A percentile compares a stretch with the other conserved stretches of the same genome.
Conservation (phyloP, 2,888 invertebrate species). For the Dolomedes plantarius region DNA sequence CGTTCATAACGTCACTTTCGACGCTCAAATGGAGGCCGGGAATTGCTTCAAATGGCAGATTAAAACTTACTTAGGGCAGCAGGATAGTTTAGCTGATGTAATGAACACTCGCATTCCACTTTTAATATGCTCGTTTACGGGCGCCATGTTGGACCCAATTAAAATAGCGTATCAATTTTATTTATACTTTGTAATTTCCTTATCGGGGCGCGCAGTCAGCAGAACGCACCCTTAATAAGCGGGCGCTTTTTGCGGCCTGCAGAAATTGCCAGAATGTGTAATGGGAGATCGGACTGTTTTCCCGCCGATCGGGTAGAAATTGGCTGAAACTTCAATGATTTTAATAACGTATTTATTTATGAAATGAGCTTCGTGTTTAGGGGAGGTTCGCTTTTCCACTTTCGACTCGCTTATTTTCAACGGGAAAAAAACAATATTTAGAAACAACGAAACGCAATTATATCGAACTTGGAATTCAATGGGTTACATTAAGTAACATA, state of each 20-base stretch:
- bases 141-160: conserved; percentile 68
- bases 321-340: not conserved
- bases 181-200: conserved; percentile 71
- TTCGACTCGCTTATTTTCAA: too few species aligned
- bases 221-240: conserved; percentile 29
- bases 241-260: conserved; percentile 6
- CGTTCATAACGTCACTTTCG: conserved; percentile 70
- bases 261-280: conserved; percentile 9
- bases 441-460: too few species aligned
- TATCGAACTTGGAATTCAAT: too few species aligned
- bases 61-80: conserved; percentile 72
- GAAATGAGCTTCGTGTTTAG: too few species aligned
- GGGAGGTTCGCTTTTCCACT: too few species aligned
- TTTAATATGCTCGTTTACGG: conserved; percentile 71
- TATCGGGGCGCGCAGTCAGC: conserved; percentile 68
- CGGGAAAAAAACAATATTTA: too few species aligned
- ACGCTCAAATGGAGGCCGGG: conserved; percentile 64
- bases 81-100: conserved; percentile 71
- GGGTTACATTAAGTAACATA: too few species aligned
- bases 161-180: conserved; percentile 71
- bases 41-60: conserved; percentile 72
- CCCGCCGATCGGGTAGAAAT: not conserved
- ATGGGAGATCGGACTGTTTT: not conserved
- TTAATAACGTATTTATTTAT: not conserved
- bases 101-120: conserved; percentile 69